Conservation (phyloP, 2,888 invertebrate genomes). For the Agonopterix subpropinquella region DNA sequence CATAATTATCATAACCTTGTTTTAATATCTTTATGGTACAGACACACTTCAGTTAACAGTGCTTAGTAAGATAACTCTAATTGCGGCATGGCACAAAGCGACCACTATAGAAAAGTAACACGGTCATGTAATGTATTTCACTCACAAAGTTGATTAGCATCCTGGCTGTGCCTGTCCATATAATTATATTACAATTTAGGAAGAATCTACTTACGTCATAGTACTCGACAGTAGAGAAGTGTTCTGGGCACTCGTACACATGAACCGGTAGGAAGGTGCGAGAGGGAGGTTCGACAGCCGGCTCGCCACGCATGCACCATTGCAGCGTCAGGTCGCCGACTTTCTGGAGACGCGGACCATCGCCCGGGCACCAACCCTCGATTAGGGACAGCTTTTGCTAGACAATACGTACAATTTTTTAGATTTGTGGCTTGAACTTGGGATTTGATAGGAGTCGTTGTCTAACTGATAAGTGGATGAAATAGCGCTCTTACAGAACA, state of each 20-base stretch:
- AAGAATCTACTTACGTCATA: constrained; percentile 77
- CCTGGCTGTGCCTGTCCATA: no score
- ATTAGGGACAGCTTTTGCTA: constrained; percentile 84
- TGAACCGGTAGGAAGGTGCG: constrained; percentile 80
- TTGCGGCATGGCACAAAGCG: no score
- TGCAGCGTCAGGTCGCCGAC: constrained; percentile 78
- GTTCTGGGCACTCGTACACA: constrained; percentile 86
- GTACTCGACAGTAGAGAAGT: constrained; percentile 90
- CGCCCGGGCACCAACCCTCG: constrained; percentile 69
- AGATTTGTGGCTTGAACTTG: not conserved
- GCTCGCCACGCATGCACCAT: constrained; percentile 82
- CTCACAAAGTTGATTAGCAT: no score
- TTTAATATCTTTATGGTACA: no score
- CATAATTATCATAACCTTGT: no score
- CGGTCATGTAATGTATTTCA: no score
- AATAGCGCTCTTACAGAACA: not conserved
- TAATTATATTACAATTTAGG: no score
- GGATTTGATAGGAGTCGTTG: not conserved
- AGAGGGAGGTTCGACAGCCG: constrained; percentile 73
- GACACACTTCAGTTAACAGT: no score
- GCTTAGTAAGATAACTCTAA: no score
- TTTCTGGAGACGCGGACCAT: constrained; percentile 58
- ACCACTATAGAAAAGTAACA: no score
- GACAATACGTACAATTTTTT: not conserved
- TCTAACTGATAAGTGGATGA: not conserved